These are phyloP conservation scores for Notechis scutatus DNA, from an alignment of 2,113 vertebrate species.

Conservation along the genomic window DNA sequence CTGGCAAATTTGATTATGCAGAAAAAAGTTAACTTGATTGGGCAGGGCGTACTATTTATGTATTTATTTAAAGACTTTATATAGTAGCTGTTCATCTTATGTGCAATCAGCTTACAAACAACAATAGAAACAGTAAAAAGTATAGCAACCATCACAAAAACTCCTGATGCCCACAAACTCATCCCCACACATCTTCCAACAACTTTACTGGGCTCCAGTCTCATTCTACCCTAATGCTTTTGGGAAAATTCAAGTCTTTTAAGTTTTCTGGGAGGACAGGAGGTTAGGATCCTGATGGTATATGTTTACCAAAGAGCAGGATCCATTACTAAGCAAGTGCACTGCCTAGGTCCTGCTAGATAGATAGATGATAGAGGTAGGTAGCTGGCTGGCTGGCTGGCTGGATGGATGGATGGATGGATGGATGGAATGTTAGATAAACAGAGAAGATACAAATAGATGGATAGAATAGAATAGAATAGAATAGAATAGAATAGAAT, in stretches of 20 bases:
- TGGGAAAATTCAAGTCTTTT: neutral
- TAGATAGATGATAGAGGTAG: neutral
- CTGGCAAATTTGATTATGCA: neutral
- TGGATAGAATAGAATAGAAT: neutral
- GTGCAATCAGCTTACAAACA: neutral
- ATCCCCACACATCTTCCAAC: neutral
- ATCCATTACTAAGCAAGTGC: neutral
- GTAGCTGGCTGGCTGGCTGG: neutral
- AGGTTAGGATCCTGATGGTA: neutral
- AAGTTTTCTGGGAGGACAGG: neutral
- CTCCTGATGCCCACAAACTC: neutral
- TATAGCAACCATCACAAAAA: neutral
- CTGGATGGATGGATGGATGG: neutral
- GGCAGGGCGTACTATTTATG: neutral
- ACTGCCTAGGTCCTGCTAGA: neutral
- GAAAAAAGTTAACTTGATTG: neutral
- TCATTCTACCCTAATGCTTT: neutral
- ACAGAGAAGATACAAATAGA: neutral
- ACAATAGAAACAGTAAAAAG: neutral
- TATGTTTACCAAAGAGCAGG: neutral
- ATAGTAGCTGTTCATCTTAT: neutral
- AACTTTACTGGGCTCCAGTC: neutral
- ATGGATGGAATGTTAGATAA: too few relatives aligned
- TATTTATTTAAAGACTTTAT: neutral
- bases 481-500: too few relatives aligned